Base-by-base conservation (phyloP, 2,888 invertebrate species). In the Entomobrya multifasciata region DNA sequence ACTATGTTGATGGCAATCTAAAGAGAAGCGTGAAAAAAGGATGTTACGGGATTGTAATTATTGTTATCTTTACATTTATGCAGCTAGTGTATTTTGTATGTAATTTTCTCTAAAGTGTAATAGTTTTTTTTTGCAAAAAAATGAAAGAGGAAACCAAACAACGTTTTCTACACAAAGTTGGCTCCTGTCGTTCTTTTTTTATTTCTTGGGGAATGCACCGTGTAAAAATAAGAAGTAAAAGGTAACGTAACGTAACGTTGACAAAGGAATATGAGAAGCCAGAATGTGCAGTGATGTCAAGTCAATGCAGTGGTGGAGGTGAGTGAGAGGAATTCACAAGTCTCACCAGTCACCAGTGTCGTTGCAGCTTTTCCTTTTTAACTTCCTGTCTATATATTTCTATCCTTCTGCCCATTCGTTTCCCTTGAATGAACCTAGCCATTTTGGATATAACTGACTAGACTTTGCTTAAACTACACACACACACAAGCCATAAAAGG, bases 161-260 rank as follows among this genome's bases (percentile, higher is more conserved):
- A 85, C 84, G 84, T 77, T 78, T 70, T 84, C 78, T 85, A 85
- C 84, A 85, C 84, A 70, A 85, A 85, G 52, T 78, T 85, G 84
- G 70, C 78, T 85, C 84, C 70, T 85, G 77, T 78, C 84, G 74
- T 44, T 62, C 60, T 62, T 13, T n/a, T 62, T 30, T 62, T 62
- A n/a, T 30, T 62, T 30, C 30, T 15, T n/a, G 10, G 6, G 25
- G 25, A 57, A 57, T 17, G 25, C 55, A 57, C 55, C n/a, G n/a
- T 22, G 25, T 20, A 57, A 22, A 10, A 57, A 25, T 20, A 22
- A 25, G 55, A 57, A 17, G 55, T 22, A 57, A 55, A 25, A 57
- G 22, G n/a, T n/a, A 22, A 25, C 13, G 20, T 52, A 17, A 20
- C 20, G 52, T 52, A 52, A 52, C n/a, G 52, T n/a, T 5, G 20